phyloP scores from a whole-genome alignment of 2,797 vertebrate genomes.

The Characodon lateralis region DNA sequence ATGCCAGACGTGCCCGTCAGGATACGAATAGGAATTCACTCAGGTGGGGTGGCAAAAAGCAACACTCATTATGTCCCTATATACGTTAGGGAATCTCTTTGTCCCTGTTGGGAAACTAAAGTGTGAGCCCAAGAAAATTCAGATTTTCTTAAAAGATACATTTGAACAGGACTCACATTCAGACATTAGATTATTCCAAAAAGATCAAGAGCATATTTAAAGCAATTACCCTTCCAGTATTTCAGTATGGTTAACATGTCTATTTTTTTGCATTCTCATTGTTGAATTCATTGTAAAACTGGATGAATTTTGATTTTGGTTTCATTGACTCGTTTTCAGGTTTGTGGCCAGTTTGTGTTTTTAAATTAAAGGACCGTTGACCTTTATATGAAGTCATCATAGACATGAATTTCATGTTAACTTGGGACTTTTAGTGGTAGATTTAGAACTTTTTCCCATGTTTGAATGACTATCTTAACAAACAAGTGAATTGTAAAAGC shows the following conservation, averaged over 20 bases:
- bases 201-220: not conserved
- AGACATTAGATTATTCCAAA: not conserved
- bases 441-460: not conserved
- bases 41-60: constrained; percentile 70
- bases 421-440: not conserved
- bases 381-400: not conserved
- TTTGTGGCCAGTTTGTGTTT: not conserved
- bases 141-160: not conserved
- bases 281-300: not conserved
- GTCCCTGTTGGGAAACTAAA: not conserved
- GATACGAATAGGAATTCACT: constrained; percentile 88
- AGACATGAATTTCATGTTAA: not conserved
- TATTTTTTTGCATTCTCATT: not conserved
- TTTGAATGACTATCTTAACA: not conserved
- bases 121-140: not conserved
- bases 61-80: not conserved
- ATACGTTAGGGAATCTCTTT: not conserved
- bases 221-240: not conserved
- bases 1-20: constrained; percentile 87
- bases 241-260: not conserved
- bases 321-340: not conserved
- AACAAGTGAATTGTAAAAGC: not conserved
- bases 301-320: not conserved
- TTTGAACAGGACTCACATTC: not conserved
- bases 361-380: not conserved